A percentile compares a stretch with the other conserved stretches of the same genome.
Evolutionary conservation across 2,888 invertebrate genomes (phyloP).

Genomic region (Drosophila hawaiiensis): DNA sequence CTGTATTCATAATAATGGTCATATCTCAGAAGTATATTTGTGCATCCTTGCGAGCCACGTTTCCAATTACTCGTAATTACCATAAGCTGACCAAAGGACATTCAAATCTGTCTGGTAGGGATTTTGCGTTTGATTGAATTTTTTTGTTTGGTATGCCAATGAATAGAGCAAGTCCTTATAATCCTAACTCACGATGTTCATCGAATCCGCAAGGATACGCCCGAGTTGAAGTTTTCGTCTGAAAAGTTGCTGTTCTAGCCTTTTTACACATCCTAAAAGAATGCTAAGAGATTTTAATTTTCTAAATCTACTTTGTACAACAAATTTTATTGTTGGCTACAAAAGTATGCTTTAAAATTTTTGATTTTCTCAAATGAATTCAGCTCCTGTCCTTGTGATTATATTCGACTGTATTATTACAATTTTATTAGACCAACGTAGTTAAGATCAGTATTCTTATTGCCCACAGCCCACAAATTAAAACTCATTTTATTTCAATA

Average conservation of each 20-base stretch:
- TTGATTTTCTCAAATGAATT: neutral
- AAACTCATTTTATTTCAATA: constrained; percentile 27
- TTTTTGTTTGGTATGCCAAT: neutral
- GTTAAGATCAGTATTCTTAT: neutral
- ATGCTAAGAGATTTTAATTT: neutral
- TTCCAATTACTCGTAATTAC: neutral
- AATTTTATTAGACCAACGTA: neutral
- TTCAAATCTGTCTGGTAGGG: neutral
- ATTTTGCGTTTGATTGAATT: neutral
- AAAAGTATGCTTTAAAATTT: neutral
- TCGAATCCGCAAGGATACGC: neutral
- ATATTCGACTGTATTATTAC: neutral
- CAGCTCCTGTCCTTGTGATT: neutral
- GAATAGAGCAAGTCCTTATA: neutral
- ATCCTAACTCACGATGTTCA: neutral
- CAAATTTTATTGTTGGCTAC: neutral
- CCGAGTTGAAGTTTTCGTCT: neutral
- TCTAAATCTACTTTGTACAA: neutral
- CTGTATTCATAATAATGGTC: neutral
- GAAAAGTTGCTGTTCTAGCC: neutral
- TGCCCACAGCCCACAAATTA: neutral
- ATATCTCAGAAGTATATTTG: neutral
- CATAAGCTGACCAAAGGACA: neutral
- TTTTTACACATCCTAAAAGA: neutral
- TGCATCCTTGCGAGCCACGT: neutral